These are phyloP conservation scores for Diabrotica undecimpunctata DNA, from an alignment of 1,140 invertebrate genomes.

Conservation along the genomic window DNA sequence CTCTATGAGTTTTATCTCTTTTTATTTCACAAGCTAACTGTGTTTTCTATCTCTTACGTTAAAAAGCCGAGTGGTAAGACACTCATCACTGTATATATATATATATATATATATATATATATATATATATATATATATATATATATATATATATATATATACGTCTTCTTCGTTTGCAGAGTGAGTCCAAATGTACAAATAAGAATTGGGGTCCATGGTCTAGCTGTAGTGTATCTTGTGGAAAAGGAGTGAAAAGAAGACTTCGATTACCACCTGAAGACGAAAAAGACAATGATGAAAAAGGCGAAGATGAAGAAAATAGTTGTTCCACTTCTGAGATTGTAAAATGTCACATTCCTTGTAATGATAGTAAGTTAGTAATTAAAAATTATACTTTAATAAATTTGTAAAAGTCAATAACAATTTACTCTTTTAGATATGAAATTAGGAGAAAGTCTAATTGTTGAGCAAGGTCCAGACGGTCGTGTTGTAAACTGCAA, in stretches of 20 bases:
- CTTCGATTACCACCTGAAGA: constrained; percentile 46
- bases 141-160: not conserved
- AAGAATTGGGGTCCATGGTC: constrained; percentile 71
- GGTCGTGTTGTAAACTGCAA: constrained; percentile 20
- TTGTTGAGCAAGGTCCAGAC: constrained; percentile 1
- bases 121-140: too few species aligned
- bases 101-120: too few species aligned
- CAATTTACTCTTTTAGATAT: not conserved
- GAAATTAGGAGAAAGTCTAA: not conserved
- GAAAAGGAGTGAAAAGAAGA: constrained; percentile 64
- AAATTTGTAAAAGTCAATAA: not conserved
- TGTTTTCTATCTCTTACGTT: too few species aligned
- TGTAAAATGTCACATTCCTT: constrained; percentile 43
- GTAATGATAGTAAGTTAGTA: constrained; percentile 3
- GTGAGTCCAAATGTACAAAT: constrained; percentile 25
- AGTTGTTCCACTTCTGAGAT: constrained; percentile 41
- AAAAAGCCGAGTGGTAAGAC: too few species aligned
- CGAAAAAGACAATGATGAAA: constrained; percentile 28
- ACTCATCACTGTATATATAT: too few species aligned
- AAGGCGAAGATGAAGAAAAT: constrained; percentile 38
- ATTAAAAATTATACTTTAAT: not conserved
- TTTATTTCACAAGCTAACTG: too few species aligned
- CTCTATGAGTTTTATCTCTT: too few species aligned
- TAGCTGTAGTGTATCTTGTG: constrained; percentile 72
- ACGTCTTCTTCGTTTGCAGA: not conserved